A percentile compares a stretch with the other conserved stretches of the same genome.
Evolutionary conservation across 2,888 invertebrate species (phyloP).

Genomic region (Andrena minutula): DNA sequence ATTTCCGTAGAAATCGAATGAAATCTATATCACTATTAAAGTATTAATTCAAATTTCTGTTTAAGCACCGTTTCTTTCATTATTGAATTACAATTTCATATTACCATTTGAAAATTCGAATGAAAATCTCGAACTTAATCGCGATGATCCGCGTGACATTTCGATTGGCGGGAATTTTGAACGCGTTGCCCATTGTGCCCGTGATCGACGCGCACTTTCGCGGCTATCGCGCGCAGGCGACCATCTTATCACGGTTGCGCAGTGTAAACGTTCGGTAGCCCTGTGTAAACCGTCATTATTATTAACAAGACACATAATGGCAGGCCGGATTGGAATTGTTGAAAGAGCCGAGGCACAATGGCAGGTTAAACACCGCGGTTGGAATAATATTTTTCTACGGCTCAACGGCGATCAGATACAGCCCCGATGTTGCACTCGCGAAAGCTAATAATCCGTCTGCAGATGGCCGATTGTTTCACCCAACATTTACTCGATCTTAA

Average conservation of each 20-base stretch:
- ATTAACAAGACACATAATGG: slow-evolving; percentile 77
- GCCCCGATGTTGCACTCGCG: slow-evolving; percentile 37
- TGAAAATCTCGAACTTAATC: background rate
- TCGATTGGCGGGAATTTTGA: slow-evolving; percentile 35
- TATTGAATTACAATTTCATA: background rate
- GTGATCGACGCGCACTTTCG: slow-evolving; percentile 67
- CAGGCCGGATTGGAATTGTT: slow-evolving; percentile 51
- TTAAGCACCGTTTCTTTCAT: too few relatives aligned
- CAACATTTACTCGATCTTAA: slow-evolving; percentile 21
- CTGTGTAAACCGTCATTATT: slow-evolving; percentile 80
- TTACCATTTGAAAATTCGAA: background rate
- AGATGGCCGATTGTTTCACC: slow-evolving; percentile 41
- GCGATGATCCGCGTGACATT: background rate
- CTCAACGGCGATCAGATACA: slow-evolving; percentile 72
- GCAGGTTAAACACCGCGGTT: slow-evolving; percentile 31
- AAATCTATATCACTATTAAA: too few relatives aligned
- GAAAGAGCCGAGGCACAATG: slow-evolving; percentile 66
- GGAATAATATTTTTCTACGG: slow-evolving; percentile 68
- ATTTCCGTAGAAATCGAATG: background rate
- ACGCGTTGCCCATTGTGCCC: slow-evolving; percentile 73
- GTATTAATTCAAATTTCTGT: background rate
- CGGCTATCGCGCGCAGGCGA: slow-evolving; percentile 62
- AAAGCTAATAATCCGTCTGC: slow-evolving; percentile 24
- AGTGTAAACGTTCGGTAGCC: slow-evolving; percentile 77
- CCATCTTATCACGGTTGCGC: slow-evolving; percentile 74